Evolutionary conservation across 2,113 vertebrate genomes (phyloP).

Genomic region (Hydrochoerus hydrochaeris): DNA sequence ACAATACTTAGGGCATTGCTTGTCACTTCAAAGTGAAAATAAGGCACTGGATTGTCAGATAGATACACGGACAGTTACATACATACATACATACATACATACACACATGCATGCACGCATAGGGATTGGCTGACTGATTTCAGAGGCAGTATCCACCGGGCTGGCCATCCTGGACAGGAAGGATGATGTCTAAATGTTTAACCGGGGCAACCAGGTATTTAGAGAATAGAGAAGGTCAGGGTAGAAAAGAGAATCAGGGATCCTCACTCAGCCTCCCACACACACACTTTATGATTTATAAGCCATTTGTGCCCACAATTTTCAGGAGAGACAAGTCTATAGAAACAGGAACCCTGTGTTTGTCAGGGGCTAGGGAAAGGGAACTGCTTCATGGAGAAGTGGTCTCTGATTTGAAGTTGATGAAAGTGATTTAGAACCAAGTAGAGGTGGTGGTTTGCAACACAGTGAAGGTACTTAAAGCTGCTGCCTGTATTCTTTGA

Average conservation of each 20-base stretch:
- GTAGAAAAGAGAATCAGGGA: too few relatives aligned
- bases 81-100: neutral
- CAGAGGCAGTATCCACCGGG: neutral
- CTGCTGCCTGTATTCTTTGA: too few relatives aligned
- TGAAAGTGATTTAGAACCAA: neutral
- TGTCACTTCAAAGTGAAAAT: neutral
- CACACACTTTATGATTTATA: neutral
- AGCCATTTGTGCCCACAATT: neutral
- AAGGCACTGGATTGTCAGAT: neutral
- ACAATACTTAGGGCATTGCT: neutral
- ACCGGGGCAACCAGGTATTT: neutral
- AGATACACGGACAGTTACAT: neutral
- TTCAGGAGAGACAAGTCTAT: neutral
- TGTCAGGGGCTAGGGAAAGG: neutral
- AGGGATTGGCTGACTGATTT: neutral
- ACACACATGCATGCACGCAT: neutral
- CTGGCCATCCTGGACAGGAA: too few relatives aligned
- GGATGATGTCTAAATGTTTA: too few relatives aligned
- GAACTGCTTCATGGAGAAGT: fast-evolving
- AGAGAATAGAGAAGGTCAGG: neutral
- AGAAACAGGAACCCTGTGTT: neutral
- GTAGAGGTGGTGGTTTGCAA: neutral
- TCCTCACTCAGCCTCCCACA: neutral
- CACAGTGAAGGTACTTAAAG: neutral
- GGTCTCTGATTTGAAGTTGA: neutral